A percentile compares a stretch with the other conserved stretches of the same genome.
Conservation (phyloP, 2,113 vertebrate genomes). For the Campylorhamphus procurvoides region DNA sequence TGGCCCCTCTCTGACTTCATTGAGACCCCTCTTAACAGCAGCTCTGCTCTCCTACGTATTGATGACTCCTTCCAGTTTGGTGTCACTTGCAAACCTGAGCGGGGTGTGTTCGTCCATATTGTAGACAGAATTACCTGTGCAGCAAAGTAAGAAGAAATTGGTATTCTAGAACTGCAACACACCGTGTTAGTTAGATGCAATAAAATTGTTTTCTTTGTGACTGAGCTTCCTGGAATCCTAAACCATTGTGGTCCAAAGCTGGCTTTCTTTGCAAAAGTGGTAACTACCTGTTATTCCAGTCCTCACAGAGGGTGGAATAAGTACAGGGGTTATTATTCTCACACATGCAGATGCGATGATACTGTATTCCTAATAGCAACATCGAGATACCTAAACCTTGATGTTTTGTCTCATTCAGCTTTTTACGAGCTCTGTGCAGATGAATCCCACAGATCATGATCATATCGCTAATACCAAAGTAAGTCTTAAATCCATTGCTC, state of each 20-base stretch:
- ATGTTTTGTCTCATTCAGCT: slow-evolving; percentile 81
- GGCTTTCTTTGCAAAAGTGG: not conserved
- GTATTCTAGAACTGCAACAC: not conserved
- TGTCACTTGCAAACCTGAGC: not conserved
- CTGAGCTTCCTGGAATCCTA: not conserved
- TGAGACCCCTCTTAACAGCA: not conserved
- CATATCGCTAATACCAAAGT: slow-evolving; percentile 81
- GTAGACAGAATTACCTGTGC: not conserved
- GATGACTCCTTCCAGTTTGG: not conserved
- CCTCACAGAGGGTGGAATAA: not conserved
- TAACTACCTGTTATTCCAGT: not conserved
- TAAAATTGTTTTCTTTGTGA: not conserved
- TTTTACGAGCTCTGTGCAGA: slow-evolving; percentile 84
- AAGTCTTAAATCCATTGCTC: slow-evolving; percentile 74
- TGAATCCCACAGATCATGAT: slow-evolving; percentile 84
- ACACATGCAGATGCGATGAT: not conserved
- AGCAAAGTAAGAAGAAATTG: not conserved
- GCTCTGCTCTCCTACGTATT: not conserved
- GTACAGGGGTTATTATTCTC: not conserved
- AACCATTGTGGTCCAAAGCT: not conserved
- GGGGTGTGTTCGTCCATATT: not conserved
- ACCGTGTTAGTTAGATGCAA: rapidly evolving
- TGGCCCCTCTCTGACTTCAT: not conserved
- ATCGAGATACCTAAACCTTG: slow-evolving; percentile 27
- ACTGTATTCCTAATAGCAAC: not conserved